Evolutionary conservation across 2,797 vertebrate species (phyloP), one percentile per base, ranked within the genome.

Genomic region (Gastrophryne carolinensis): DNA sequence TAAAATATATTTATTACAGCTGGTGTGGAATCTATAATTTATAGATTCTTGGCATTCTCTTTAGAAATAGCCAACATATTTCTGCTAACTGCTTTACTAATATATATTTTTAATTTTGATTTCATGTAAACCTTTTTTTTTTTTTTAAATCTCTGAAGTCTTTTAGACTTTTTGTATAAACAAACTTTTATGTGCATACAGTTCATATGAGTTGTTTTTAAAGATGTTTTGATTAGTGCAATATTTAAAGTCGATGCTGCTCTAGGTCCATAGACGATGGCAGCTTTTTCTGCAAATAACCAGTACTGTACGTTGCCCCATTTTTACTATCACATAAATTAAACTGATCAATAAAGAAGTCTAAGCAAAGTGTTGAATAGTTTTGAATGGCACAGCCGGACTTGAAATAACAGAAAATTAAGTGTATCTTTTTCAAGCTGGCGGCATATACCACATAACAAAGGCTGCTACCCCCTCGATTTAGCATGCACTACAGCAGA

Each of bases 31-130:
- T 30, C 19, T 39, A 27, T 32, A 49, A 65, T 30, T 65, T 65
- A 50, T 49, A 52, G 44, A 66, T 50, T 50, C 17, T 52, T 66
- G 63, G 27, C 29, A 15, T 34, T 50, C 17, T 34, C 26, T 8
- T 66, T 21, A 34, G 44, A 34, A 66, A 50, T 66, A 34, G 27
- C 27, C 29, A 9, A 21, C 27, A 35, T 66, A 66, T 66, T 52
- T 52, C 61, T 50, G 44, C 30, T 34, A 50, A 66, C 44, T 50
- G 30, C 19, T 65, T 64, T 30, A 41, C 41, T 30, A 49, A 64
- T 64, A 64, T 64, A 64, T 64, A 47, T 64, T 49, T 64, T 47
- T 64, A 64, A 64, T 64, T 29, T 29, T 64, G 17, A 47, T 49
- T 64, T 64, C 21, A 64, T 47, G 24, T 64, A 64, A 64, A 64